These are phyloP conservation scores for Nephrotoma guestfalica DNA, from an alignment of 2,888 invertebrate species.

Conservation along the genomic window DNA sequence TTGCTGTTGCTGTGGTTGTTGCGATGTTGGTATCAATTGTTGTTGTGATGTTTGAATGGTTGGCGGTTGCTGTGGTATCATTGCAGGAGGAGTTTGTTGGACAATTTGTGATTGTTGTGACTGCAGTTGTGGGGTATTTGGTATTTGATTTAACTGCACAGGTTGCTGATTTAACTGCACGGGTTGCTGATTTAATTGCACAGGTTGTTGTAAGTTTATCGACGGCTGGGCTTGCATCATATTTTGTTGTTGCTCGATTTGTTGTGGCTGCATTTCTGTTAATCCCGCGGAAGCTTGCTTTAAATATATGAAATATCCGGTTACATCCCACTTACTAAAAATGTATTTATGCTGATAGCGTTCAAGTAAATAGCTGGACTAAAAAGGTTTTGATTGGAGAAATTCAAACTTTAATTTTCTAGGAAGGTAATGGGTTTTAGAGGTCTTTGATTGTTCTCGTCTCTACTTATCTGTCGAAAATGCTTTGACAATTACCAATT, in stretches of 20 bases:
- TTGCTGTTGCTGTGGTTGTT: background rate
- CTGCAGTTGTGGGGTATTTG: slow-evolving; percentile 19
- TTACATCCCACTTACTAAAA: background rate
- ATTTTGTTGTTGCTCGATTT: slow-evolving; percentile 9
- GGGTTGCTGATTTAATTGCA: background rate
- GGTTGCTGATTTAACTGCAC: slow-evolving; percentile 2
- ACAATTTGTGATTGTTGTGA: slow-evolving; percentile 14
- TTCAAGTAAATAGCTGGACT: too few species aligned
- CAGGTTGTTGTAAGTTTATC: background rate
- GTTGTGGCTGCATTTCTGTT: slow-evolving; percentile 21
- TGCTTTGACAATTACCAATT: too few species aligned
- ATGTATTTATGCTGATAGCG: slow-evolving; percentile 10
- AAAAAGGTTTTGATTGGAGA: too few species aligned
- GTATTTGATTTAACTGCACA: slow-evolving; percentile 18
- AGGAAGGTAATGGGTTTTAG: too few species aligned
- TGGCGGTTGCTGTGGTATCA: slow-evolving; percentile 28
- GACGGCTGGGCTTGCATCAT: slow-evolving; percentile 5
- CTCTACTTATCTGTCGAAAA: too few species aligned
- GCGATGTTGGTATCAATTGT: background rate
- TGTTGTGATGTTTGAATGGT: slow-evolving; percentile 9
- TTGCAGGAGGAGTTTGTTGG: slow-evolving; percentile 21
- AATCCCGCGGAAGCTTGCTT: background rate
- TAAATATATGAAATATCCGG: slow-evolving; percentile 8
- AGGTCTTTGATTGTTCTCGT: too few species aligned
- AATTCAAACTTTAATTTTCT: too few species aligned